Percentiles rank a stretch among this genome's conserved stretches.
These are phyloP conservation scores for Drosophila elegans DNA, from an alignment of 1,140 invertebrate genomes.

Conservation along the genomic window DNA sequence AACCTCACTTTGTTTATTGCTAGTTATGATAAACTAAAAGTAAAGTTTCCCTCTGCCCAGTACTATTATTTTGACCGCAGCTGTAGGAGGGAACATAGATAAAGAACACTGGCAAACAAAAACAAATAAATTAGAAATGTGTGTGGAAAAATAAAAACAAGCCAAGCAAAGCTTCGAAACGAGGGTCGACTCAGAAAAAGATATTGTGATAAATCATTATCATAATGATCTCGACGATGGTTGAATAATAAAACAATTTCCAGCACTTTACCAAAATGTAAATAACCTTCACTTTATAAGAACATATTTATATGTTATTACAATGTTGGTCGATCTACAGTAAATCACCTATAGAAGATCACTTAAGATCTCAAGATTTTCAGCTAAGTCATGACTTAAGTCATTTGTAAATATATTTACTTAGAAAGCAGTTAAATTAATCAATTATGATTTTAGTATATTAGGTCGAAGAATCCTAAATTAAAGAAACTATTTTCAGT, in stretches of 20 bases:
- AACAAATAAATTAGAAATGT: slow-evolving; percentile 16
- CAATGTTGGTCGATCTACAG: background rate
- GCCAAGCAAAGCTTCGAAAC: slow-evolving; percentile 3
- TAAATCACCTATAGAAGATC: slow-evolving; percentile 10
- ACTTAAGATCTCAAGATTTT: background rate
- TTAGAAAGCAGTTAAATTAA: background rate
- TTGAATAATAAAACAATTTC: background rate
- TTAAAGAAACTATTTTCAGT: background rate
- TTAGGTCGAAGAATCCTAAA: no score
- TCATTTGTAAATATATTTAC: background rate
- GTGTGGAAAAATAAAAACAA: background rate
- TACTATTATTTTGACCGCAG: slow-evolving; percentile 19
- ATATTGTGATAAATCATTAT: background rate
- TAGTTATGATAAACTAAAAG: no score
- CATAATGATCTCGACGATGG: background rate
- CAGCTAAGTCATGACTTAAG: background rate
- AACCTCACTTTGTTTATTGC: no score
- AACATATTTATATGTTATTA: background rate
- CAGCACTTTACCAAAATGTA: background rate
- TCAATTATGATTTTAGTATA: no score
- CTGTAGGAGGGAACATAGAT: background rate
- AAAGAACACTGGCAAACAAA: slow-evolving; percentile 17
- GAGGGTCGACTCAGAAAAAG: slow-evolving; percentile 4
- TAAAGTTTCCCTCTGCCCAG: no score
- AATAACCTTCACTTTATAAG: slow-evolving; percentile 5